Base-by-base conservation (phyloP, 2,888 invertebrate genomes). In the Eilema sororculum region DNA sequence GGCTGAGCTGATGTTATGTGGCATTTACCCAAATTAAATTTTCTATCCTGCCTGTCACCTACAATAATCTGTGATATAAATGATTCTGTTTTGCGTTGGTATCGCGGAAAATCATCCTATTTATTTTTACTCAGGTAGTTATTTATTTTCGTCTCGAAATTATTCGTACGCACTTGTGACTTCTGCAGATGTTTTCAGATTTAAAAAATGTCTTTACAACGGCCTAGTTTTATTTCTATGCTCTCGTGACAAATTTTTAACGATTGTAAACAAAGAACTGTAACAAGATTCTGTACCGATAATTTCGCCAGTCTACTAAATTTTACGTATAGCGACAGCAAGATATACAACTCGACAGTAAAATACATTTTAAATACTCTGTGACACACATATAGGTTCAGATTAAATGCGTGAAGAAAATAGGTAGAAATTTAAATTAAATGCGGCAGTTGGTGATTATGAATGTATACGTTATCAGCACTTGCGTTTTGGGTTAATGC, bases 1-100 rank as follows among this genome's bases (percentile, higher is more conserved):
- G 59, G 76, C 74, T 74, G 73, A 60, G 76, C 74, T 74, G 73
- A 81, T 69, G 73, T 73, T 76, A 72, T 77, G 75, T 75, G 76
- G 60, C 74, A 79, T 84, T 83, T 82, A 74, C 76, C 77, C 76
- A 81, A 82, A 77, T 78, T 76, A 71, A 71, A 81, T 79, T 75
- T 78, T 78, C 81, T 78, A 65, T 78, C 76, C 76, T 70, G 68
- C 63, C 63, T 76, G 73, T 76, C 71, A 73, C 66, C 69, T 63
- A 68, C 59, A 73, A 78, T 78, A 74, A 72, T 72, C 59, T 75
- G 71, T 72, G 46, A 70, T 73, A 71, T 75, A 76, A 77, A 80
- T 79, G 75, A 73, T 75, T 41, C 1, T 64, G 1, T 64, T 56
- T 52, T 22, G 8, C 20, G 52, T 56, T 30, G 68, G 72, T 74